Conservation (phyloP, 2,113 vertebrate genomes). For the Setophaga petechia region DNA sequence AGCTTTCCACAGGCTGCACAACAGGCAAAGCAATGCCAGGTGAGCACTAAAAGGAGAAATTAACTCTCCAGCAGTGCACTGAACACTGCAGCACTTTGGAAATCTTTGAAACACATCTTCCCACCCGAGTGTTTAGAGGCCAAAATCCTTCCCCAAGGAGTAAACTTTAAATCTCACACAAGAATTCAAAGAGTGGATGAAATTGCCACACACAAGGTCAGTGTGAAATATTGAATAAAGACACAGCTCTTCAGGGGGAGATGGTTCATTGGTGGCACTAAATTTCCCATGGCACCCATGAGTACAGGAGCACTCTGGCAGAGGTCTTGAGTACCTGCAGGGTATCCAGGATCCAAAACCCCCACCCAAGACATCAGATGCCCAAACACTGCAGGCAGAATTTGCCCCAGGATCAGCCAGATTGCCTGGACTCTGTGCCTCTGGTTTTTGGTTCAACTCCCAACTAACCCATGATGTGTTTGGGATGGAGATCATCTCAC, state of each 20-base stretch:
- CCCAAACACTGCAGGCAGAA: background rate
- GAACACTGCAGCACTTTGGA: fast-evolving
- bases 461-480: fast-evolving
- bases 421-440: background rate
- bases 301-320: background rate
- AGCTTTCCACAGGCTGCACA: background rate
- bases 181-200: background rate
- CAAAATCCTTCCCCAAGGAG: background rate
- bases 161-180: background rate
- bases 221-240: background rate
- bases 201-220: fast-evolving
- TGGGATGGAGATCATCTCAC: background rate
- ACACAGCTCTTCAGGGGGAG: fast-evolving
- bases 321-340: background rate
- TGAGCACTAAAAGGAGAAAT: background rate
- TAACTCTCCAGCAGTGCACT: background rate
- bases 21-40: background rate
- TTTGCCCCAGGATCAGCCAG: background rate
- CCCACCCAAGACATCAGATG: background rate
- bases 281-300: background rate
- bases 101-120: background rate
- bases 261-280: fast-evolving
- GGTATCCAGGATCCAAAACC: background rate
- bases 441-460: background rate
- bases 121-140: background rate